These are phyloP conservation scores for Epistrophe eligans DNA, from an alignment of 2,888 invertebrate genomes.

Conservation along the genomic window DNA sequence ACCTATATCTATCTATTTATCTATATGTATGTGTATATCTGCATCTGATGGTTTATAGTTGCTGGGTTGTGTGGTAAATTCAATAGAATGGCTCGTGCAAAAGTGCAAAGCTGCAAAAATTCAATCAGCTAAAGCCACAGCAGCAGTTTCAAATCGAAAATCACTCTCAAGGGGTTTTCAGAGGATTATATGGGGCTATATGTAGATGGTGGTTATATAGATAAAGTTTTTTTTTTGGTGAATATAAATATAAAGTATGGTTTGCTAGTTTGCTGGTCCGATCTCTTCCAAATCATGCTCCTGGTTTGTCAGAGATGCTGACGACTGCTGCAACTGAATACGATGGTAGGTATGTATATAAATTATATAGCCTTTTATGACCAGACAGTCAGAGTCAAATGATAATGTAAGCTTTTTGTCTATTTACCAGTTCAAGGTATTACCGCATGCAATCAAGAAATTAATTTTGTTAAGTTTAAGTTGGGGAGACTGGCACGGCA, in stretches of 20 bases:
- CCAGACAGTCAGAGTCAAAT: constrained; percentile 17
- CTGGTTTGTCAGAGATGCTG: constrained; percentile 45
- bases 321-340: constrained; percentile 21
- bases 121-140: constrained; percentile 48
- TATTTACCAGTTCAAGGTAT: constrained; percentile 66
- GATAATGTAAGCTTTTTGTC: constrained; percentile 58
- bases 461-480: constrained; percentile 58
- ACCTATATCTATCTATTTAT: background rate
- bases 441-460: constrained; percentile 73
- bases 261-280: background rate
- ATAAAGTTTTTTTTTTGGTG: background rate
- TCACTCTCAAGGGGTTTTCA: constrained; percentile 39
- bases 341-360: background rate
- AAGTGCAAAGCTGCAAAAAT: constrained; percentile 75
- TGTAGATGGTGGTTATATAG: background rate
- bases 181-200: background rate
- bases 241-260: constrained; percentile 3
- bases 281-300: constrained; percentile 23
- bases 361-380: constrained; percentile 8
- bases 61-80: constrained; percentile 16
- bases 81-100: constrained; percentile 74
- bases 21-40: too few species aligned
- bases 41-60: constrained; percentile 19
- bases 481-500: constrained; percentile 8
- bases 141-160: constrained; percentile 36